phyloP scores from a whole-genome alignment of 2,888 invertebrate genomes.

The Xanthorhoe spadicearia region DNA sequence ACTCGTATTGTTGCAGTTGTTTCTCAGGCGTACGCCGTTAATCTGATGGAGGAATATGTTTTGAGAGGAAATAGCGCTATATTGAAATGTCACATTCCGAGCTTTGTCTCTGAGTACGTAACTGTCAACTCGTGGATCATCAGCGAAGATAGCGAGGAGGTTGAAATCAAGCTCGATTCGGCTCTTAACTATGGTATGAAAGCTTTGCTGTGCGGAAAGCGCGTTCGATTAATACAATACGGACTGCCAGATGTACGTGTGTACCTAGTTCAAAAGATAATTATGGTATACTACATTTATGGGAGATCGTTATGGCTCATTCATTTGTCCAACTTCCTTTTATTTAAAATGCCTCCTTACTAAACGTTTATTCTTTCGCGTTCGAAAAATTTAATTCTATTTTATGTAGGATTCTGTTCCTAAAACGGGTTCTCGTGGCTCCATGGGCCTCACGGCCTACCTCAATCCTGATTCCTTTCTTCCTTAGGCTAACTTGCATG shows the following conservation, averaged over 20 bases:
- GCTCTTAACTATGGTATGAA: conserved; percentile 68
- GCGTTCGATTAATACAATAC: conserved; percentile 2
- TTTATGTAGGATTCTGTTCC: conserved; percentile 62
- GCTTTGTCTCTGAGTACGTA: conserved; percentile 96
- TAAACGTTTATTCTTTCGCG: background rate
- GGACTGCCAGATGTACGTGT: background rate
- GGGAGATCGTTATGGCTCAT: background rate
- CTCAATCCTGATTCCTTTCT: conserved; percentile 79
- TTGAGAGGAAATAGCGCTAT: conserved; percentile 95
- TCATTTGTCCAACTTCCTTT: conserved; percentile 1
- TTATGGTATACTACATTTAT: background rate
- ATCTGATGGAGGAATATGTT: conserved; percentile 97
- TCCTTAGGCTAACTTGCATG: conserved; percentile 82
- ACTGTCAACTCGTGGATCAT: conserved; percentile 94
- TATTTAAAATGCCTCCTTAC: background rate
- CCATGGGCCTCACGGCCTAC: conserved; percentile 87
- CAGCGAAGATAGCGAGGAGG: conserved; percentile 86
- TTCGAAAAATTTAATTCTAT: background rate
- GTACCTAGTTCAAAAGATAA: background rate
- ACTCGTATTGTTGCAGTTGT: conserved; percentile 89
- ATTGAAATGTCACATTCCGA: conserved; percentile 96
- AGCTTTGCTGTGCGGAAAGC: conserved; percentile 17
- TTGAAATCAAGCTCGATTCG: conserved; percentile 78
- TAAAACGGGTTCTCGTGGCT: conserved; percentile 64
- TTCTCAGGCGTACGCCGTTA: conserved; percentile 94